These are phyloP conservation scores for Solea solea DNA, from an alignment of 2,113 vertebrate genomes.

Conservation along the genomic window DNA sequence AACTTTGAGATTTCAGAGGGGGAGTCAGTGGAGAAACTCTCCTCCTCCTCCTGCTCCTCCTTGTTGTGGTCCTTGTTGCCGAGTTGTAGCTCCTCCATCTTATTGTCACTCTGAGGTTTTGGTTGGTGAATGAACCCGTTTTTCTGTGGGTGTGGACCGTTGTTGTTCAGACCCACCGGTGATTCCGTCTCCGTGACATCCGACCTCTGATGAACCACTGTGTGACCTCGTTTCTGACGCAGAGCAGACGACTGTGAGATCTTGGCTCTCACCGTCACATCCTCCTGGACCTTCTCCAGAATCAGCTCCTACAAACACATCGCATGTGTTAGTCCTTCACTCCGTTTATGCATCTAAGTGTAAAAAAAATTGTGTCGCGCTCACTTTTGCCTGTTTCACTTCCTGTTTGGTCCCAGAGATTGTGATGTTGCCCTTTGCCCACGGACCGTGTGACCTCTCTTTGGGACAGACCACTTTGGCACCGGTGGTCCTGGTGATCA, in stretches of 20 bases:
- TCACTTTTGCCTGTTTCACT: conserved; percentile 87
- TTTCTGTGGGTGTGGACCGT: conserved; percentile 32
- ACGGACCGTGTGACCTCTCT: conserved; percentile 44
- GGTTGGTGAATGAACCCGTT: conserved; percentile 16
- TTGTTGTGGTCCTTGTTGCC: conserved; percentile 4
- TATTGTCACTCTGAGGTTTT: neutral
- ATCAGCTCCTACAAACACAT: conserved; percentile 83
- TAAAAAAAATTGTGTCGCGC: neutral
- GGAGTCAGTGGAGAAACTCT: conserved; percentile 43
- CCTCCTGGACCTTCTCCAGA: conserved; percentile 86
- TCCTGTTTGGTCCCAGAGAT: conserved; percentile 86
- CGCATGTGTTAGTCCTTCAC: neutral
- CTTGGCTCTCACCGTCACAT: conserved; percentile 79
- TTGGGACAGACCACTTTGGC: conserved; percentile 84
- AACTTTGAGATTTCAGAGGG: conserved; percentile 80
- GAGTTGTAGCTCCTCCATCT: conserved; percentile 12
- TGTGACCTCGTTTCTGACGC: conserved; percentile 77
- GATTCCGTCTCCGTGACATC: conserved; percentile 30
- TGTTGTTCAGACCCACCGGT: conserved; percentile 51
- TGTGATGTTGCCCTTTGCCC: conserved; percentile 75
- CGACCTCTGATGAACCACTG: conserved; percentile 17
- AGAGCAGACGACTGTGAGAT: conserved; percentile 80
- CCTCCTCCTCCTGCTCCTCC: conserved; percentile 8
- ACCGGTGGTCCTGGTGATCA: conserved; percentile 86
- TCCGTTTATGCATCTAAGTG: too few species aligned